Evolutionary conservation across 2,797 vertebrate genomes (phyloP).

Genomic region (Manis pentadactyla): DNA sequence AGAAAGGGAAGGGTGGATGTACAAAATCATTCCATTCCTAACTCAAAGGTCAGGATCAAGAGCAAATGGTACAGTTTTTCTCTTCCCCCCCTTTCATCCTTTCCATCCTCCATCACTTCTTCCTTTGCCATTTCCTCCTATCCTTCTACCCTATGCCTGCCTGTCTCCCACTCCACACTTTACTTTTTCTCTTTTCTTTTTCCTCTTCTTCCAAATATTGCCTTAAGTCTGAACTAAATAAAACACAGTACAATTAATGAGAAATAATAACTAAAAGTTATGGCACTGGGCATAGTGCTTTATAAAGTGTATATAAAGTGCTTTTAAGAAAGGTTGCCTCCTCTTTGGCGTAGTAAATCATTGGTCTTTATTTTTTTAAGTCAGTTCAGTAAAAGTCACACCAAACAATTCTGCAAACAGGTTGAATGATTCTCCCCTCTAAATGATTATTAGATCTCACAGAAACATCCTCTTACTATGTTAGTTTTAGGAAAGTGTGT

Average conservation of each 20-base stretch:
- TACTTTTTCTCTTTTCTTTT: background rate
- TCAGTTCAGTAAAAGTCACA: conserved; percentile 1
- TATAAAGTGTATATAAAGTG: background rate
- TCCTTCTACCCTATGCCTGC: background rate
- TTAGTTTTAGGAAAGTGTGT: conserved; percentile 21
- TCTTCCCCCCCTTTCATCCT: background rate
- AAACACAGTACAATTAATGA: background rate
- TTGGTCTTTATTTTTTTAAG: background rate
- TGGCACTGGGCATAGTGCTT: background rate
- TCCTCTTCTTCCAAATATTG: background rate
- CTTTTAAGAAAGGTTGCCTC: background rate
- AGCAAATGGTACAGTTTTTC: background rate
- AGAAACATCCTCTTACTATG: conserved; percentile 14
- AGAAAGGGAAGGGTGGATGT: background rate
- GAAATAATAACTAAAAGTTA: background rate
- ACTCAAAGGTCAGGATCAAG: background rate
- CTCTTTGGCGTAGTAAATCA: background rate
- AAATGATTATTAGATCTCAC: conserved; percentile 32
- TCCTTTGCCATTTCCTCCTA: background rate
- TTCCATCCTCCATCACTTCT: background rate
- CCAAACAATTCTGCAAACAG: background rate
- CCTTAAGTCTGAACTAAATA: background rate
- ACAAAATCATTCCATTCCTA: background rate
- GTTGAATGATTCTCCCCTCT: conserved; percentile 37
- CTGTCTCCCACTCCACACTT: background rate